Conservation (phyloP, 1,140 invertebrate genomes). For the Diploscapter pachys region DNA sequence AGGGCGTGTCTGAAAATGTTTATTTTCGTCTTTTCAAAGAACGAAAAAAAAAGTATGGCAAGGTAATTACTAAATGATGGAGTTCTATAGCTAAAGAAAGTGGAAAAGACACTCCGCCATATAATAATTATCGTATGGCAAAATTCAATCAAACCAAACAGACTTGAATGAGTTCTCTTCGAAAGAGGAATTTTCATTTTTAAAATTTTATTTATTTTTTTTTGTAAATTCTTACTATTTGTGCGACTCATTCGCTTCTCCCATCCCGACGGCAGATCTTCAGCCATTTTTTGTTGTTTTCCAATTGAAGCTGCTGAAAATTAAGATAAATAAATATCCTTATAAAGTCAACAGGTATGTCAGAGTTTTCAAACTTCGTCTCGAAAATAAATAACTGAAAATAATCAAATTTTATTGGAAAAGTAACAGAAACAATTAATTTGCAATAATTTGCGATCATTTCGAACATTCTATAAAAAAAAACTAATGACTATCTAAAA, state of each 20-base stretch:
- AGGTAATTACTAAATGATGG: too few species aligned
- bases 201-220: too few species aligned
- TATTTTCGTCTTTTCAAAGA: slow-evolving; percentile 12
- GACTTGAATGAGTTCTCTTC: too few species aligned
- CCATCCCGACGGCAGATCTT: slow-evolving; percentile 77
- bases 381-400: background rate
- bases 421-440: slow-evolving; percentile 1
- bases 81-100: too few species aligned
- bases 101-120: too few species aligned
- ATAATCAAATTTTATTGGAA: background rate
- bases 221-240: slow-evolving; percentile 67
- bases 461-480: background rate
- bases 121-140: too few species aligned
- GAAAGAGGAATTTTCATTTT: too few species aligned
- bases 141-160: too few species aligned
- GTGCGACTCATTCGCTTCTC: slow-evolving; percentile 83
- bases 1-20: slow-evolving; percentile 73
- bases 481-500: slow-evolving; percentile 1
- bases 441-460: background rate
- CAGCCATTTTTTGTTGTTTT: slow-evolving; percentile 39
- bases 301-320: background rate
- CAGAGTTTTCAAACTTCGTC: too few species aligned
- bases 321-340: background rate
- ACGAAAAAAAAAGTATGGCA: too few species aligned
- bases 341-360: background rate